phyloP scores from a whole-genome alignment of 2,888 invertebrate genomes.

The Zaprionus obscuricornis region DNA sequence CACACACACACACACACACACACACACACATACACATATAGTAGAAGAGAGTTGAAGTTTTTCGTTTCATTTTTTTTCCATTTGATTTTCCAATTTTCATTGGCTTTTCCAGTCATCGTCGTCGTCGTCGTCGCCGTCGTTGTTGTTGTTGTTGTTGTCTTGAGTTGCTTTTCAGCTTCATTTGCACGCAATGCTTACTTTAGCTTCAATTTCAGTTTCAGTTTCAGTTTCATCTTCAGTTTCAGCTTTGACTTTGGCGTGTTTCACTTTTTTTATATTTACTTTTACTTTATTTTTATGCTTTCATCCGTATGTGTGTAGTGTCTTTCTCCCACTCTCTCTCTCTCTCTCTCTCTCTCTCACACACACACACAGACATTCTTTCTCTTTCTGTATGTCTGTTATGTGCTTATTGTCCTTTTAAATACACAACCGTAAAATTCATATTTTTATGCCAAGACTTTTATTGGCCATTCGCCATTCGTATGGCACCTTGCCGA shows the following conservation, averaged over 20 bases:
- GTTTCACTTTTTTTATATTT: too few relatives aligned
- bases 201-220: too few relatives aligned
- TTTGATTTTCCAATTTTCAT: slow-evolving; percentile 74
- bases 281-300: too few relatives aligned
- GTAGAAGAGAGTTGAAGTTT: slow-evolving; percentile 50
- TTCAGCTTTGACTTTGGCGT: too few relatives aligned
- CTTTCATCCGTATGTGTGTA: slow-evolving; percentile 14
- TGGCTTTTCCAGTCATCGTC: slow-evolving; percentile 29
- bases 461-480: slow-evolving; percentile 70
- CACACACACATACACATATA: slow-evolving; percentile 11
- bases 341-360: neutral
- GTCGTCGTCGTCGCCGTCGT: slow-evolving; percentile 7
- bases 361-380: neutral
- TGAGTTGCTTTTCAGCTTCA: slow-evolving; percentile 29
- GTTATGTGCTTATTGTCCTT: slow-evolving; percentile 31
- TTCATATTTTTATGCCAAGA: slow-evolving; percentile 70
- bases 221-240: too few relatives aligned
- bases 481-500: slow-evolving; percentile 55
- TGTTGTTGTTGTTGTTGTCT: slow-evolving; percentile 69
- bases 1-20: slow-evolving; percentile 6
- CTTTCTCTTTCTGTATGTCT: slow-evolving; percentile 2
- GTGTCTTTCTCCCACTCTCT: neutral
- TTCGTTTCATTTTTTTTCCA: slow-evolving; percentile 44
- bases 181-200: slow-evolving; percentile 15
- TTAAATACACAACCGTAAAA: slow-evolving; percentile 18